Evolutionary conservation across 2,888 invertebrate genomes (phyloP).

Genomic region (Caenorhabditis japonica): DNA sequence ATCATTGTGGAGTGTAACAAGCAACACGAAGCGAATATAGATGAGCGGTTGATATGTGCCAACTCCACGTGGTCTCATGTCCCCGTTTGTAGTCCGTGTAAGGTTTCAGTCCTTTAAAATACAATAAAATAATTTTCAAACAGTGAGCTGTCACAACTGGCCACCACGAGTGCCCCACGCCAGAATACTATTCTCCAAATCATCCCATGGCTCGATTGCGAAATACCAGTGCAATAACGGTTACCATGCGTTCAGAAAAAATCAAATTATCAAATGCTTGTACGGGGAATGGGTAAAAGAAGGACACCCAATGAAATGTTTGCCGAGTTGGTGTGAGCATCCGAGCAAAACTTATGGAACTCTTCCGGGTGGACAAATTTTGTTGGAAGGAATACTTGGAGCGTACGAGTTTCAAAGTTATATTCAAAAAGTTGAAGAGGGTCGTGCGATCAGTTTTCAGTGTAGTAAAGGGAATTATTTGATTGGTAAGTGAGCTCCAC

Average conservation of each 20-base stretch:
- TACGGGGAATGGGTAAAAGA: conserved; percentile 88
- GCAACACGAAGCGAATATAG: conserved; percentile 79
- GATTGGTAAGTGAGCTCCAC: conserved; percentile 70
- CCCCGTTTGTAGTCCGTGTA: conserved; percentile 79
- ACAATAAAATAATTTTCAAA: conserved; percentile 37
- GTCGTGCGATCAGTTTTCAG: conserved; percentile 75
- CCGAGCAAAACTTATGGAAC: conserved; percentile 73
- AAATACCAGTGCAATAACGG: conserved; percentile 63
- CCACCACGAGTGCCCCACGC: conserved; percentile 91
- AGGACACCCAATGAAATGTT: conserved; percentile 71
- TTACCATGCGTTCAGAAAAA: conserved; percentile 78
- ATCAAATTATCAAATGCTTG: conserved; percentile 85
- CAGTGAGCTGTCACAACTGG: conserved; percentile 85
- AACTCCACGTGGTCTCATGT: conserved; percentile 79
- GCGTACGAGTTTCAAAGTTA: conserved; percentile 79
- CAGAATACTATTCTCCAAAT: conserved; percentile 95
- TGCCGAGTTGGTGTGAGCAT: conserved; percentile 76
- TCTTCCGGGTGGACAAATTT: conserved; percentile 78
- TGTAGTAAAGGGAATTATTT: conserved; percentile 77
- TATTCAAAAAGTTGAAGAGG: conserved; percentile 77
- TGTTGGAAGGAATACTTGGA: conserved; percentile 78
- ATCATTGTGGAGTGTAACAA: conserved; percentile 88
- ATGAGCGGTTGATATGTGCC: conserved; percentile 75
- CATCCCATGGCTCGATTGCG: conserved; percentile 96
- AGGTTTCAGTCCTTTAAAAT: conserved; percentile 1